Conservation (phyloP, 2,888 invertebrate species). For the Altica lythri region DNA sequence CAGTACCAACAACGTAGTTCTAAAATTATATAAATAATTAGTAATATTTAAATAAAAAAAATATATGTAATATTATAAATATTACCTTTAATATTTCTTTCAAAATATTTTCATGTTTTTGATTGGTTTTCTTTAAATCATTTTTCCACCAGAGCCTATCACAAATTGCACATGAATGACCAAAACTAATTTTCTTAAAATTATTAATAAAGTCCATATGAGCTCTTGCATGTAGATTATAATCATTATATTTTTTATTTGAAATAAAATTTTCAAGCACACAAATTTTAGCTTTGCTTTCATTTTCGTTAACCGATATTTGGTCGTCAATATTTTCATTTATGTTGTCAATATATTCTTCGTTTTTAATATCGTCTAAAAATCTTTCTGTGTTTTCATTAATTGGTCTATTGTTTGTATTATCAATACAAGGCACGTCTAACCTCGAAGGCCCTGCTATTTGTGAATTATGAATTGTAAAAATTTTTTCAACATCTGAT, state of each 20-base stretch:
- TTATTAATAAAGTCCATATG: conserved; percentile 1
- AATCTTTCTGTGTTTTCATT: no score
- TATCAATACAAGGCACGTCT: no score
- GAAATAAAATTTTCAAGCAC: not conserved
- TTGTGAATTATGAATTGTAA: no score
- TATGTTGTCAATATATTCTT: no score
- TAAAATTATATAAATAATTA: no score
- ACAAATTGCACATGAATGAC: conserved; percentile 34
- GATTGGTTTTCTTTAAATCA: conserved; percentile 10
- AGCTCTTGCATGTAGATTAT: not conserved
- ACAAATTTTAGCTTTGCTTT: no score
- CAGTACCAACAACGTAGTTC: not conserved
- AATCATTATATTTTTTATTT: not conserved
- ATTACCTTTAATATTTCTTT: not conserved
- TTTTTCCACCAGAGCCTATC: conserved; percentile 38
- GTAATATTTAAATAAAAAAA: not conserved
- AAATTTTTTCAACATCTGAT: no score
- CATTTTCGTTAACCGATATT: no score
- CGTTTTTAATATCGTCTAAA: no score
- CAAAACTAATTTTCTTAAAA: conserved; percentile 21
- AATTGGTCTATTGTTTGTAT: no score
- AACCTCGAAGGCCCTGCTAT: no score
- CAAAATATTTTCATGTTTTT: not conserved
- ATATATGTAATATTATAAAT: not conserved
- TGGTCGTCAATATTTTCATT: no score